A percentile compares a stretch with the other conserved stretches of the same genome.
Conservation (phyloP, 2,797 vertebrate genomes). For the Ctenosaura bakeri region DNA sequence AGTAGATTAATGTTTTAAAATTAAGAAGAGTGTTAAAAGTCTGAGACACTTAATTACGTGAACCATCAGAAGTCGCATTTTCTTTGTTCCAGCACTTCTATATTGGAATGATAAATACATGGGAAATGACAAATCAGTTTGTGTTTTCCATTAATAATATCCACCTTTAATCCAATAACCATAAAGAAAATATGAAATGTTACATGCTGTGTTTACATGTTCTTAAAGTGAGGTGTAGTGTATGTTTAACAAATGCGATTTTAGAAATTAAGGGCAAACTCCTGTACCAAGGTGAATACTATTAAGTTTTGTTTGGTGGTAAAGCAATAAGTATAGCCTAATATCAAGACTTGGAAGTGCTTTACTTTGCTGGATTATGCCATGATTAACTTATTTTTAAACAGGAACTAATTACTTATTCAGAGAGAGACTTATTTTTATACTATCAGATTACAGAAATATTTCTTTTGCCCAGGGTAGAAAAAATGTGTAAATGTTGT, state of each 20-base stretch:
- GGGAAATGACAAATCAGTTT: slow-evolving; percentile 19
- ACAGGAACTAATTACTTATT: slow-evolving; percentile 43
- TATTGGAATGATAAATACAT: no score
- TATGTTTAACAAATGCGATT: slow-evolving; percentile 48
- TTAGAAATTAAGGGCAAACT: not conserved
- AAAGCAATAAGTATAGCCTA: not conserved
- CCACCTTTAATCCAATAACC: slow-evolving; percentile 38
- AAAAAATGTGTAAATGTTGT: slow-evolving; percentile 37
- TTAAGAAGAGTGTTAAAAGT: not conserved
- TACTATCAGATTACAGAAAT: slow-evolving; percentile 21
- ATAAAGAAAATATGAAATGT: slow-evolving; percentile 35
- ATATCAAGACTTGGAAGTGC: not conserved
- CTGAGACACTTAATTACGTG: slow-evolving; percentile 49
- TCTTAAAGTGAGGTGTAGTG: slow-evolving; percentile 18
- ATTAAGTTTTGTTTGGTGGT: not conserved
- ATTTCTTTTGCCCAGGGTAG: slow-evolving; percentile 12
- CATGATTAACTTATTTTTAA: slow-evolving; percentile 48
- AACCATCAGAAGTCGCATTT: slow-evolving; percentile 25
- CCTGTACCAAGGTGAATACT: not conserved
- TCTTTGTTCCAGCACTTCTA: not conserved
- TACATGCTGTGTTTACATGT: slow-evolving; percentile 30
- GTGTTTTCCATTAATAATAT: slow-evolving; percentile 35
- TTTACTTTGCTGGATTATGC: slow-evolving; percentile 2
- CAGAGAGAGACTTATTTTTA: slow-evolving; percentile 42
- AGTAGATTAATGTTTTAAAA: not conserved